A percentile compares a stretch with the other conserved stretches of the same genome.
phyloP scores from a whole-genome alignment of 2,888 invertebrate species.

The Mesodorylaimus sp. region DNA sequence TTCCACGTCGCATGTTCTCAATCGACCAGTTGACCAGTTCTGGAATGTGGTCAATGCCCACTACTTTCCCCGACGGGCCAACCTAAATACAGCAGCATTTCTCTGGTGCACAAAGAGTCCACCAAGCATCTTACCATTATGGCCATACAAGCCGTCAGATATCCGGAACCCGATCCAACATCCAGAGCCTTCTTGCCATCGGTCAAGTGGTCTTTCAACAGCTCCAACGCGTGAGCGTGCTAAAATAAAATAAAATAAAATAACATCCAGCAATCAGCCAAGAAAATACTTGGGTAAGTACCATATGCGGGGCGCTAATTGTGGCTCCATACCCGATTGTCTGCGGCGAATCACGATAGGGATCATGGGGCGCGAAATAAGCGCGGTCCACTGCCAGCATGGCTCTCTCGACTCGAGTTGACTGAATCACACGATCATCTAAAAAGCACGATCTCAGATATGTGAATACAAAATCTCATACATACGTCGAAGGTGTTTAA shows the following conservation, averaged over 20 bases:
- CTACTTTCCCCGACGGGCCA: slow-evolving; percentile 47
- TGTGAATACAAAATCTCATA: too few species aligned
- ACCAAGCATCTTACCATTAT: slow-evolving; percentile 47
- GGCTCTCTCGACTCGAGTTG: slow-evolving; percentile 52
- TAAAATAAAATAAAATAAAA: too few species aligned
- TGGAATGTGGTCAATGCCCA: slow-evolving; percentile 77
- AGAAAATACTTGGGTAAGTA: too few species aligned
- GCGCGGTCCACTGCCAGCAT: slow-evolving; percentile 68
- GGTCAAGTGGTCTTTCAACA: slow-evolving; percentile 53
- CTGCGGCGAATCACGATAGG: slow-evolving; percentile 77
- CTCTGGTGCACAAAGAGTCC: too few species aligned
- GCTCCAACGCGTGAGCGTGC: slow-evolving; percentile 79
- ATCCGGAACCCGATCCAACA: slow-evolving; percentile 83
- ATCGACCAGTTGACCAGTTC: slow-evolving; percentile 55
- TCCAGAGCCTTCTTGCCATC: slow-evolving; percentile 55
- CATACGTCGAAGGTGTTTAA: too few species aligned
- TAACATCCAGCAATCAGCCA: too few species aligned
- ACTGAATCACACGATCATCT: slow-evolving; percentile 63
- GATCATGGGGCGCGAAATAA: slow-evolving; percentile 49
- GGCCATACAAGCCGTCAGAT: slow-evolving; percentile 74
- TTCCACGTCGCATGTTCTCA: slow-evolving; percentile 54
- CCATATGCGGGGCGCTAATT: slow-evolving; percentile 91
- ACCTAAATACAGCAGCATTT: slow-evolving; percentile 33
- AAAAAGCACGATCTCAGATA: too few species aligned
- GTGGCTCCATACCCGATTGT: slow-evolving; percentile 77